Conservation (phyloP, 2,888 invertebrate species). For the Argyresthia goedartella region DNA sequence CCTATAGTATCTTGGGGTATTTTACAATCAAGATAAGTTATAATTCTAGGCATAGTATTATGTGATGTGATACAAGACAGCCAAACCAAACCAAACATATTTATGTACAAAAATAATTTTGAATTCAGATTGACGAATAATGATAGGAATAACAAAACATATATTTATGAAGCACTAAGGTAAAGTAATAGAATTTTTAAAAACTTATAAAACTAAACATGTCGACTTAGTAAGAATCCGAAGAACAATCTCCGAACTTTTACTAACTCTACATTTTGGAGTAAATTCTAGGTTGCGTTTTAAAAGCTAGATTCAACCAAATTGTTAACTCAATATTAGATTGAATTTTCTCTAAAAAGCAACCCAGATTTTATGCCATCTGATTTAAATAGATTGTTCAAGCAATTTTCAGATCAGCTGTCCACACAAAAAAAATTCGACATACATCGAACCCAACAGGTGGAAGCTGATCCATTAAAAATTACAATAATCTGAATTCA, state of each 20-base stretch:
- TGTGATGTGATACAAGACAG: conserved; percentile 2
- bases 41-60: background rate
- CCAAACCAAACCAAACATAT: conserved; percentile 6
- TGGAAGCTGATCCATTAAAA: conserved; percentile 34
- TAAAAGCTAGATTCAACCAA: background rate
- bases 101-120: conserved; percentile 18
- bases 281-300: background rate
- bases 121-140: conserved; percentile 17
- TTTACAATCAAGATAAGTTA: no score
- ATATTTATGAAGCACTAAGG: background rate
- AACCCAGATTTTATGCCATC: no score
- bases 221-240: background rate
- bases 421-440: conserved; percentile 48
- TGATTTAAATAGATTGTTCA: no score
- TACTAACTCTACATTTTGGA: background rate
- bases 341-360: no score
- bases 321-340: no score
- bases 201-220: background rate
- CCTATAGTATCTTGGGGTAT: no score
- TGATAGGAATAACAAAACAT: conserved; percentile 1
- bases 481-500: conserved; percentile 37
- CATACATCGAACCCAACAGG: conserved; percentile 41
- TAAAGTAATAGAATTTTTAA: background rate
- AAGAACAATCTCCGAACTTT: background rate
- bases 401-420: no score